Conservation (phyloP, 2,888 invertebrate species). For the Dyspetes luteomarginatus region DNA sequence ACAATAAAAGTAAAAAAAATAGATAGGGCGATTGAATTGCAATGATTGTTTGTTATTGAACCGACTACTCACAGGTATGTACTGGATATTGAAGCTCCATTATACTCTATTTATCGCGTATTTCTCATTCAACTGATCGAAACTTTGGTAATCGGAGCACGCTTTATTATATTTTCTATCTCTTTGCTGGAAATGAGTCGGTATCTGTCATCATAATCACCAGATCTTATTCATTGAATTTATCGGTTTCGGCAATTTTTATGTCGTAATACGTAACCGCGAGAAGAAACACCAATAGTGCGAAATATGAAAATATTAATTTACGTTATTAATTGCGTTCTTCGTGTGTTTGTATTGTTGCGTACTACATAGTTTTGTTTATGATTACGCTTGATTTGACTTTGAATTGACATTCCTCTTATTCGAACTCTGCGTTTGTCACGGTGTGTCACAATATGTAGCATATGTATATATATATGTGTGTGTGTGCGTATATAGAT, state of each 20-base stretch:
- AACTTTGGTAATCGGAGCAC: not conserved
- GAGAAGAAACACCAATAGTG: not conserved
- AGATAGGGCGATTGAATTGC: conserved; percentile 13
- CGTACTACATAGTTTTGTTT: conserved; percentile 42
- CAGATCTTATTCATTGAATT: conserved; percentile 14
- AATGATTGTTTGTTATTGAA: conserved; percentile 50
- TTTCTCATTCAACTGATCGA: not conserved
- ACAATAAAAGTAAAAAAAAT: conserved; percentile 30
- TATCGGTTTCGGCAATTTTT: not conserved
- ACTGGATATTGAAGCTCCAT: not conserved
- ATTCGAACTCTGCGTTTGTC: conserved; percentile 1
- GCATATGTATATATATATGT: not conserved
- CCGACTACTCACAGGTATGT: conserved; percentile 41
- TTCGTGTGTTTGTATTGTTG: not conserved
- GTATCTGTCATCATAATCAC: conserved; percentile 36
- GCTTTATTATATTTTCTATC: conserved; percentile 3
- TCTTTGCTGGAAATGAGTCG: conserved; percentile 22
- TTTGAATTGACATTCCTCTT: conserved; percentile 34
- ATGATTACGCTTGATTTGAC: conserved; percentile 42
- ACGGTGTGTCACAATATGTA: not conserved
- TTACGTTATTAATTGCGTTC: not conserved
- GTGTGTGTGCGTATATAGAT: not conserved
- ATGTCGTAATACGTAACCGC: not conserved
- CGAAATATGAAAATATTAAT: not conserved
- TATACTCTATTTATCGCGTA: not conserved